phyloP scores from a whole-genome alignment of 2,113 vertebrate genomes.

The Spheniscus mendiculus region DNA sequence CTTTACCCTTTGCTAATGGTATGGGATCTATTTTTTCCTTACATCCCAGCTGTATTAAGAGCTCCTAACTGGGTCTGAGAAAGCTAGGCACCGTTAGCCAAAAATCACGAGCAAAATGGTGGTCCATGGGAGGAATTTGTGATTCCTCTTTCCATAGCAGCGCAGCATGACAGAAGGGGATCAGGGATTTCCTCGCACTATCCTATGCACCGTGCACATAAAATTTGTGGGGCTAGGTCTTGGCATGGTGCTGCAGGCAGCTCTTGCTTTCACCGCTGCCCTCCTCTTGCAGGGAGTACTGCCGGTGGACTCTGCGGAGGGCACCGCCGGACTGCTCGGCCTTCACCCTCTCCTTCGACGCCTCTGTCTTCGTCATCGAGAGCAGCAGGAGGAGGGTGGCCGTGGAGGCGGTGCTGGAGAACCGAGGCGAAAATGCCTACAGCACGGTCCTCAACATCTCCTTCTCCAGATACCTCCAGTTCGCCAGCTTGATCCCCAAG shows the following conservation, averaged over 20 bases:
- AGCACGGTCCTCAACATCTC: constrained; percentile 86
- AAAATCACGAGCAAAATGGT: not conserved
- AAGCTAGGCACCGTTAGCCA: fast-evolving
- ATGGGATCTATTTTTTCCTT: not conserved
- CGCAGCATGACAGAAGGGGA: too few species aligned
- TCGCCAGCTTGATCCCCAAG: constrained; percentile 85
- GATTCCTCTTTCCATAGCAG: not conserved
- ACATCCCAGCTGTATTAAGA: not conserved
- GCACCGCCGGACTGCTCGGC: constrained; percentile 52
- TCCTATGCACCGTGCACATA: fast-evolving
- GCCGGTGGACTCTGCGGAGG: constrained; percentile 75
- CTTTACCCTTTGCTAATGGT: not conserved
- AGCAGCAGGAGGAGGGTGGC: constrained; percentile 85
- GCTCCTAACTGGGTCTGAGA: fast-evolving
- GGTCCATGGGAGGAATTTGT: fast-evolving
- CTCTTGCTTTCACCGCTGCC: not conserved
- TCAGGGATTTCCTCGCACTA: not conserved
- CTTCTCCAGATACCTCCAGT: constrained; percentile 87
- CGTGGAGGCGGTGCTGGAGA: constrained; percentile 86
- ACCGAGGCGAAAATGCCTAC: constrained; percentile 93
- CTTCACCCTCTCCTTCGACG: constrained; percentile 76
- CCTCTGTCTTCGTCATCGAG: constrained; percentile 80
- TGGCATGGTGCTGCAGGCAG: not conserved
- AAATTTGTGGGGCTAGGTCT: fast-evolving
- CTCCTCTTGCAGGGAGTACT: constrained; percentile 81